Percentiles rank a stretch among this genome's conserved stretches.
These are phyloP conservation scores for Chrysopa pallens DNA, from an alignment of 1,140 invertebrate species.

Conservation along the genomic window DNA sequence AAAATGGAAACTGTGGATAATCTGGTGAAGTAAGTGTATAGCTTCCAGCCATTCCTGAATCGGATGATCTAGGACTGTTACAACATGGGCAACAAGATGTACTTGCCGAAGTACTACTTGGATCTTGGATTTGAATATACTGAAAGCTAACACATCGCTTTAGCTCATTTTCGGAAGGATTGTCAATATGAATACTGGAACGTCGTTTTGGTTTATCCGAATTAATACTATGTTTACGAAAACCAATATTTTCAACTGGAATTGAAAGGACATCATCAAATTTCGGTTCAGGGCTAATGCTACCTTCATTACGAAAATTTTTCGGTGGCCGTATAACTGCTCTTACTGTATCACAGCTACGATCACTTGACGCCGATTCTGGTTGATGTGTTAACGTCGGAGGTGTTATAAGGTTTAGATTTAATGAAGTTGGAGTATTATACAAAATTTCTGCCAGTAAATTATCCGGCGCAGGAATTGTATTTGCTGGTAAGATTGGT, in stretches of 20 bases:
- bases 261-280: not conserved
- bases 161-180: slow-evolving; percentile 4
- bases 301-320: slow-evolving; percentile 27
- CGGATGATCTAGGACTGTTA: slow-evolving; percentile 50
- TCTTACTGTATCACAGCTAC: slow-evolving; percentile 15
- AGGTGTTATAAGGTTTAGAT: slow-evolving; percentile 4
- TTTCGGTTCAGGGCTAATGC: slow-evolving; percentile 1
- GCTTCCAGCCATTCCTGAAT: slow-evolving; percentile 68
- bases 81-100: slow-evolving; percentile 35
- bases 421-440: slow-evolving; percentile 12
- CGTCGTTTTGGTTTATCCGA: slow-evolving; percentile 15
- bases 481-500: slow-evolving; percentile 19
- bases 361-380: slow-evolving; percentile 15
- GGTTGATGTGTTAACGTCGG: slow-evolving; percentile 6
- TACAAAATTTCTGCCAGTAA: slow-evolving; percentile 29
- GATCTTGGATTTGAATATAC: slow-evolving; percentile 19
- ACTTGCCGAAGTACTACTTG: slow-evolving; percentile 5
- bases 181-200: slow-evolving; percentile 15
- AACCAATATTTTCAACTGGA: slow-evolving; percentile 10
- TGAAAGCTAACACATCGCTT: slow-evolving; percentile 29
- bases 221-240: slow-evolving; percentile 19
- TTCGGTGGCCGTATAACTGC: slow-evolving; percentile 30
- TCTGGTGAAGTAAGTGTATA: slow-evolving; percentile 49
- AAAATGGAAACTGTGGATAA: slow-evolving; percentile 14
- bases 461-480: slow-evolving; percentile 25